Conservation (phyloP, 64 coral and sea anemone genomes). For the Porites australiensis region DNA sequence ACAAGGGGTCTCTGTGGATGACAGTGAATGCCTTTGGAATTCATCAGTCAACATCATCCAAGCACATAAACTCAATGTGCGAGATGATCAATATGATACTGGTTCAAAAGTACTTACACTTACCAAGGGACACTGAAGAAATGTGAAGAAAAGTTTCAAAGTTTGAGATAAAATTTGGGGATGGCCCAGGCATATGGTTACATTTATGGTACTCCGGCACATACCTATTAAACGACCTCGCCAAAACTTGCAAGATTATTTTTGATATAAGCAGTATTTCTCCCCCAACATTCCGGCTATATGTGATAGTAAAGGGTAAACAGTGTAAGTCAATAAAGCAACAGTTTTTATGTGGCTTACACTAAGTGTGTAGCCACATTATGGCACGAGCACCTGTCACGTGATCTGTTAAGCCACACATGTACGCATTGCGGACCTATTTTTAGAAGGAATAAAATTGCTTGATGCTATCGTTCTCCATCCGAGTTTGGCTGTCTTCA, state of each 20-base stretch:
- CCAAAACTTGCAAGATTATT: not conserved
- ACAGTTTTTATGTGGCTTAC: too few relatives aligned
- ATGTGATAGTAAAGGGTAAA: constrained; percentile 10
- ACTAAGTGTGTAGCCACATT: too few relatives aligned
- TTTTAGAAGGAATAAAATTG: not conserved
- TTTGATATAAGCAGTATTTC: constrained; percentile 7
- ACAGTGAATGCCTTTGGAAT: constrained; percentile 62
- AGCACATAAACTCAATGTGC: constrained; percentile 12
- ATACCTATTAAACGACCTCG: not conserved
- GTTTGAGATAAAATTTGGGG: not conserved
- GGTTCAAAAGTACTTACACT: constrained; percentile 52
- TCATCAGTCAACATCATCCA: constrained; percentile 3
- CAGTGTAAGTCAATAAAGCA: not conserved
- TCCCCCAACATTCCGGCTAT: constrained; percentile 24
- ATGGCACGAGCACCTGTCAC: too few relatives aligned
- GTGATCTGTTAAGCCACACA: too few relatives aligned
- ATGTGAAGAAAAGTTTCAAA: not conserved
- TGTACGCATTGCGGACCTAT: too few relatives aligned
- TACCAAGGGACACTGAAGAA: constrained; percentile 36
- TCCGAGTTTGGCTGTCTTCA: not conserved
- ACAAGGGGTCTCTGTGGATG: constrained; percentile 42
- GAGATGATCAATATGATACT: constrained; percentile 13
- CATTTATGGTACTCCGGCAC: constrained; percentile 31
- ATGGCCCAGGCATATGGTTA: constrained; percentile 4
- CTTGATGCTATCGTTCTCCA: not conserved